These are phyloP conservation scores for Elysia chlorotica DNA, from an alignment of 1,140 invertebrate species.

Conservation along the genomic window DNA sequence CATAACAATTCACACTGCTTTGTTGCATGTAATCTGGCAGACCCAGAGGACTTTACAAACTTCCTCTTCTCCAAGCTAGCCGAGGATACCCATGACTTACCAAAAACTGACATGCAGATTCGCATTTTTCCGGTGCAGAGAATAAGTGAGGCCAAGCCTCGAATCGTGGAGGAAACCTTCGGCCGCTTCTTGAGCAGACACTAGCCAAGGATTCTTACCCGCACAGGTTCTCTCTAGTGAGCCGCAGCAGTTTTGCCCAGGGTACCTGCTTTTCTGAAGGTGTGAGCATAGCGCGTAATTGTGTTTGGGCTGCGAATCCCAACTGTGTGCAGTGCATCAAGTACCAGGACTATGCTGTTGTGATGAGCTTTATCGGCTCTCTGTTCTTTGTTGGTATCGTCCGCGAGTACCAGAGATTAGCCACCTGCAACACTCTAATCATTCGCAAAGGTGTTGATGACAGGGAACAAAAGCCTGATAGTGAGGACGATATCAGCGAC, in stretches of 20 bases:
- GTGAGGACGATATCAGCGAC: slow-evolving; percentile 23
- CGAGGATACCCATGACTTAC: slow-evolving; percentile 1
- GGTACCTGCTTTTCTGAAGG: background rate
- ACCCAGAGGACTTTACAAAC: background rate
- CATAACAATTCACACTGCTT: too few relatives aligned
- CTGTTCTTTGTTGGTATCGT: too few relatives aligned
- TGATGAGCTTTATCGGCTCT: background rate
- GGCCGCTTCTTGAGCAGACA: background rate
- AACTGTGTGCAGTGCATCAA: slow-evolving; percentile 23
- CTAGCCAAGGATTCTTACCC: background rate
- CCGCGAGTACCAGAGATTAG: too few relatives aligned
- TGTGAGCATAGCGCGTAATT: slow-evolving; percentile 1
- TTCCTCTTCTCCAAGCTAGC: background rate
- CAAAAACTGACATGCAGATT: too few relatives aligned
- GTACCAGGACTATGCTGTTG: slow-evolving; percentile 19
- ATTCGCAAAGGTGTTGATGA: slow-evolving; percentile 2
- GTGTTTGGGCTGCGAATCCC: slow-evolving; percentile 19
- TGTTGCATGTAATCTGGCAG: too few relatives aligned
- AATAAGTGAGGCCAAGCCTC: background rate
- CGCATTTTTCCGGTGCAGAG: slow-evolving; percentile 16
- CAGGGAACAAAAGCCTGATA: slow-evolving; percentile 9
- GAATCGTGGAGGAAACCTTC: background rate
- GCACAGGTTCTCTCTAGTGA: slow-evolving; percentile 1
- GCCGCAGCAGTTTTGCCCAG: background rate
- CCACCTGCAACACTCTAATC: background rate